These are phyloP conservation scores for Cardiocondyla obscurior DNA, from an alignment of 1,140 invertebrate genomes.

Conservation along the genomic window DNA sequence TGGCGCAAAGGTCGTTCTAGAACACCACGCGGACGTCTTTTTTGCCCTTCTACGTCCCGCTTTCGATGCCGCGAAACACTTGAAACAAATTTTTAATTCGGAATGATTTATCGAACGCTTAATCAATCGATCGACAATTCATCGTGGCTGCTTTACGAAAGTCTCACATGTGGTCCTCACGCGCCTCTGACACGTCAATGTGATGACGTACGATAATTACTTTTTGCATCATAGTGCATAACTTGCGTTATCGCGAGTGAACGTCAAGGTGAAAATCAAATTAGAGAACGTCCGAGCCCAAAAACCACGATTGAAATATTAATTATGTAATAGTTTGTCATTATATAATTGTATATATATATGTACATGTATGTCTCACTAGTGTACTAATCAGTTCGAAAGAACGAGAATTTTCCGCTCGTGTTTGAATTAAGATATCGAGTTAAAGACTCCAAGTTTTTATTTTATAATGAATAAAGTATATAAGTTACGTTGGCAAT, in stretches of 20 bases:
- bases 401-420: not conserved
- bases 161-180: too few species aligned
- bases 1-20: not conserved
- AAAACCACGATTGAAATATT: not conserved
- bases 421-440: not conserved
- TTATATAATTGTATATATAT: slow-evolving; percentile 16
- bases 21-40: not conserved
- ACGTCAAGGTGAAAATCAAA: not conserved
- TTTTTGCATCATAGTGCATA: not conserved
- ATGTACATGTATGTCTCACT: not conserved
- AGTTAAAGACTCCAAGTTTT: not conserved
- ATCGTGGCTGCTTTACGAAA: not conserved
- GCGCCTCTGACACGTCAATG: not conserved
- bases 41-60: not conserved
- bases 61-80: not conserved
- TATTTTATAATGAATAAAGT: not conserved
- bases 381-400: not conserved
- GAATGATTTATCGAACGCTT: not conserved
- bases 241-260: not conserved
- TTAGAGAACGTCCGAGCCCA: not conserved
- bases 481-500: not conserved
- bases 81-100: not conserved
- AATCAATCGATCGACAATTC: not conserved
- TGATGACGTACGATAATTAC: not conserved
- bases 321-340: not conserved